Evolutionary conservation across 2,797 vertebrate genomes (phyloP).

Genomic region (Channallabes apus): DNA sequence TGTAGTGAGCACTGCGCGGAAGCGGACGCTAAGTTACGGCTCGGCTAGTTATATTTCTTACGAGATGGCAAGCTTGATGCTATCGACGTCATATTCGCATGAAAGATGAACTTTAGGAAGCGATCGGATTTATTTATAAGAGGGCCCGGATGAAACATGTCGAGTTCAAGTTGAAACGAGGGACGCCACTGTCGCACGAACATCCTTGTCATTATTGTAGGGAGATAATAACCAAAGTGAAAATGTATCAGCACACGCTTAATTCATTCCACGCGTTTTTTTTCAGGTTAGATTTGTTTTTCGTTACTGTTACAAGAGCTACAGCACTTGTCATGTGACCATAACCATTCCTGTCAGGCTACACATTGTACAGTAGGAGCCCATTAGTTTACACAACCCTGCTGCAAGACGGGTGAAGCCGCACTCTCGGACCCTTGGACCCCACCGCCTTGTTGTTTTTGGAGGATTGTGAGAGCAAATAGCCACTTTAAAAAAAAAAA

Average conservation of each 20-base stretch:
- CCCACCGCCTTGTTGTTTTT: slow-evolving; percentile 93
- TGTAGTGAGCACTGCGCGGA: background rate
- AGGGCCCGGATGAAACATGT: background rate
- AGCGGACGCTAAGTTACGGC: background rate
- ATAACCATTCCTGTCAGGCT: slow-evolving; percentile 9
- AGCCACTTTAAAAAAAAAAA: slow-evolving; percentile 81
- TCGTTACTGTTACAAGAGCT: background rate
- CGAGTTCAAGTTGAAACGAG: background rate
- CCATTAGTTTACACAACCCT: slow-evolving; percentile 86
- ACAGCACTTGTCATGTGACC: background rate
- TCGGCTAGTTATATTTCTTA: background rate
- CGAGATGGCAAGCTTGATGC: background rate
- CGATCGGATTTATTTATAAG: background rate
- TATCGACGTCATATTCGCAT: background rate
- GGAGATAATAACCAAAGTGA: background rate
- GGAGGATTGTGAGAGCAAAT: slow-evolving; percentile 95
- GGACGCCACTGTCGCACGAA: background rate
- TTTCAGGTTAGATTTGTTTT: background rate
- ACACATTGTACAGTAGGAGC: slow-evolving; percentile 31
- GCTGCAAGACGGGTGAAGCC: slow-evolving; percentile 62
- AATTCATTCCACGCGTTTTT: background rate
- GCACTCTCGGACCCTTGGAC: slow-evolving; percentile 75
- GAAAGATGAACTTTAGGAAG: too few relatives aligned
- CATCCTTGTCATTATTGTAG: background rate
- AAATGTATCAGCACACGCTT: background rate